phyloP scores from a whole-genome alignment of 1,140 invertebrate species.

The Tetramorium parvispinum region DNA sequence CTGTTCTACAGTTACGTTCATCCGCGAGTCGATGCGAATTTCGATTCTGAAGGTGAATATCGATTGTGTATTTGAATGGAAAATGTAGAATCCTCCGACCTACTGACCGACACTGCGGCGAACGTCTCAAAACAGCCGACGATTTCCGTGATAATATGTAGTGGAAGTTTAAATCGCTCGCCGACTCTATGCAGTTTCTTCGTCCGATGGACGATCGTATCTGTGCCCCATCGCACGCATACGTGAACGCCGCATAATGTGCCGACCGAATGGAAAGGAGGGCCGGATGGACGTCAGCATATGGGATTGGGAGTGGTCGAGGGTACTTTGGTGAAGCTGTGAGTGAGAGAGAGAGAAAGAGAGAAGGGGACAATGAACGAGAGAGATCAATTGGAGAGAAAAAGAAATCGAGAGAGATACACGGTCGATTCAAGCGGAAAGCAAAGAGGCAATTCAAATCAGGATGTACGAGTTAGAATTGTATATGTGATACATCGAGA shows the following conservation, averaged over 20 bases:
- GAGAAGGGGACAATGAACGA: conserved; percentile 31
- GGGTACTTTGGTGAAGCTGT: conserved; percentile 63
- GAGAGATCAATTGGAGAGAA: conserved; percentile 42
- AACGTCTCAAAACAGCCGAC: conserved; percentile 3
- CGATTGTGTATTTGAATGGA: neutral
- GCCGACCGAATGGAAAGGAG: conserved; percentile 56
- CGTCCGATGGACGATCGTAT: conserved; percentile 53
- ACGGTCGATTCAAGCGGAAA: conserved; percentile 27
- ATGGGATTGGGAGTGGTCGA: conserved; percentile 58
- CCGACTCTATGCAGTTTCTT: conserved; percentile 33
- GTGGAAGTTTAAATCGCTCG: conserved; percentile 63
- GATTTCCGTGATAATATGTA: conserved; percentile 45
- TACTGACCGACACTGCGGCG: neutral
- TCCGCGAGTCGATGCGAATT: neutral
- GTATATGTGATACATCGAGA: neutral
- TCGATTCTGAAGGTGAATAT: neutral
- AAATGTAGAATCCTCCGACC: neutral
- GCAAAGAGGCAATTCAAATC: conserved; percentile 33
- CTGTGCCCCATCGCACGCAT: conserved; percentile 56
- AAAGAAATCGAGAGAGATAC: conserved; percentile 2
- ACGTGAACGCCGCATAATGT: conserved; percentile 67
- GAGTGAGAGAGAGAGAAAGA: conserved; percentile 46
- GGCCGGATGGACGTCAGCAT: conserved; percentile 63
- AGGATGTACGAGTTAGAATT: conserved; percentile 32
- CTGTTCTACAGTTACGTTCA: neutral